Conservation (phyloP, 2,888 invertebrate species). For the Pseudococcus longispinus region DNA sequence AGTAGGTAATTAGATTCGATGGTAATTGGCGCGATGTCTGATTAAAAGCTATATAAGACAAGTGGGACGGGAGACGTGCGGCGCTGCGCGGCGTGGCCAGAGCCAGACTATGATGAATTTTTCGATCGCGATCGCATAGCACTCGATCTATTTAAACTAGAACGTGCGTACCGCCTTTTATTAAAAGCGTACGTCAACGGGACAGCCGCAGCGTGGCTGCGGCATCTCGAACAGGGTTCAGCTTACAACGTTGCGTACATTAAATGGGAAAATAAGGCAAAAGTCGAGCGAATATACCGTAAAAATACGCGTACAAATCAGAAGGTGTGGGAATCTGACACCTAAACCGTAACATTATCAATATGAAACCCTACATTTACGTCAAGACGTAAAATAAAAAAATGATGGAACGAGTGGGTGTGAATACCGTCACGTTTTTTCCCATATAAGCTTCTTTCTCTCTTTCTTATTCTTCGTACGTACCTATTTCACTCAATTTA, state of each 20-base stretch:
- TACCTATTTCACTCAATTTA: conserved; percentile 26
- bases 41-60: not conserved
- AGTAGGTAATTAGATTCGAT: not conserved
- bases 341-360: conserved; percentile 48
- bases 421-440: conserved; percentile 49
- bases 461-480: not conserved
- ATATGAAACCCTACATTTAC: conserved; percentile 50
- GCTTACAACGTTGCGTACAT: not conserved
- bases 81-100: too few relatives aligned
- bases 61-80: not conserved
- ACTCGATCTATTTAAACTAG: conserved; percentile 1
- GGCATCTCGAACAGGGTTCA: not conserved
- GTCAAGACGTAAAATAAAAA: conserved; percentile 34
- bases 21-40: not conserved
- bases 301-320: not conserved
- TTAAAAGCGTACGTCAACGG: not conserved
- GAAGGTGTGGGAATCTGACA: conserved; percentile 36
- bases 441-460: not conserved
- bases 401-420: conserved; percentile 47
- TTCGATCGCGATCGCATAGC: conserved; percentile 1
- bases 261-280: conserved; percentile 6
- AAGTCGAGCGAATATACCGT: conserved; percentile 9
- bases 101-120: too few relatives aligned
- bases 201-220: not conserved
- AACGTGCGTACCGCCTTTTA: not conserved